Evolutionary conservation across 2,797 vertebrate genomes (phyloP), one percentile per base, ranked within the genome.

Genomic region (Emydoidea blandingii): DNA sequence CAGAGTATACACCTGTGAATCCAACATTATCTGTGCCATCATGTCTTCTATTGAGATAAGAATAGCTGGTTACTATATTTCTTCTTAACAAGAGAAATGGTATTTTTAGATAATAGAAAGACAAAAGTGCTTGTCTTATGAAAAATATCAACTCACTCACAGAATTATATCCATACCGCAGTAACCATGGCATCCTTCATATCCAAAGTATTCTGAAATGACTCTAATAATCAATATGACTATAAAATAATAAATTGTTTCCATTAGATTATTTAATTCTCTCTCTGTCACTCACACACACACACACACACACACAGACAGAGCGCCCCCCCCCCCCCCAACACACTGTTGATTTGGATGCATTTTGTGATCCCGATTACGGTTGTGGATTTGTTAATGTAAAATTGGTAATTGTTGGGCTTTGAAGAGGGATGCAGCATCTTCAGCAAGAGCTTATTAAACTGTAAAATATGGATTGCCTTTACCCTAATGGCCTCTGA

Each of bases 401-500:
- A 98, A 98, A 98, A 97, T 98, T 97, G 93, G 98, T 98, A 98
- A 98, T 98, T 98, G 97, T 97, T 96, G 96, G 90, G 94, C 98
- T 98, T 97, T 97, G 97, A 97, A 97, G 97, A 96, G 91, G 95
- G 96, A 97, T 97, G 90, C 95, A 93, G 94, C 91, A 95, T 98
- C 98, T 98, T 98, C 97, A 98, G 97, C 96, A 97, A 95, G 97
- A 98, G 98, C 98, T 98, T 98, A 98, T 98, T 98, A 98, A 98
- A 98, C 96, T 98, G 96, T 98, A 98, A 99, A 99, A 98, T 99
- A 98, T 98, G 98, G 98, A 99, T 99, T 98, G 98, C 97, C 98
- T 99, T 98, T 99, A 99, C 98, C 98, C 98, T 98, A 98, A 98
- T 98, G 98, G 98, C 99, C 98, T 98, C 98, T 98, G 98, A 98